Evolutionary conservation across 2,113 vertebrate species (phyloP).

Genomic region (Aviceda subcristata): DNA sequence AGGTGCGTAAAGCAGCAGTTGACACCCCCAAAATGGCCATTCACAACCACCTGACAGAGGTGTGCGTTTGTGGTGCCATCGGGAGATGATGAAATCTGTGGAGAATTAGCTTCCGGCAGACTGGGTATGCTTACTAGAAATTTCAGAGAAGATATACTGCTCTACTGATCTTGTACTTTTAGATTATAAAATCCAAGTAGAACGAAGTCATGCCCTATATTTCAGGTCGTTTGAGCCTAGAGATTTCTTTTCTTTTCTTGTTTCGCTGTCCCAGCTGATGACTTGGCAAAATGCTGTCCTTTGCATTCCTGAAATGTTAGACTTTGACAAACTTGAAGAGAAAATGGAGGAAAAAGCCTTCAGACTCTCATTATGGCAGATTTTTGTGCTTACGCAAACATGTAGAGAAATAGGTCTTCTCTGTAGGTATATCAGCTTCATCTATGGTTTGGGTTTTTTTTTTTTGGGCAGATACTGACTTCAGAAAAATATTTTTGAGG

Average conservation of each 20-base stretch:
- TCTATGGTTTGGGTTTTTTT: neutral
- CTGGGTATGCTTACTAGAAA: rapidly evolving
- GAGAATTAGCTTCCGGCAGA: neutral
- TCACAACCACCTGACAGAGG: no score
- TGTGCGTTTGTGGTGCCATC: neutral
- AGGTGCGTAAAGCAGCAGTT: neutral
- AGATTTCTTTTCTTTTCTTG: neutral
- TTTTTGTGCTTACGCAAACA: neutral
- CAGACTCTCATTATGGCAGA: neutral
- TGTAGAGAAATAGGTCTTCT: rapidly evolving
- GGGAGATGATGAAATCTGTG: neutral
- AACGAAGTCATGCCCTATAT: neutral
- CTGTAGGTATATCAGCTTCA: neutral
- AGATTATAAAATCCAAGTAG: neutral
- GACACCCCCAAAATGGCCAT: no score
- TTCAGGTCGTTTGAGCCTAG: neutral
- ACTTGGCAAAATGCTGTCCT: neutral
- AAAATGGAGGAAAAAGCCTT: neutral
- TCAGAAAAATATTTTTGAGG: neutral
- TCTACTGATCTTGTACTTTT: neutral
- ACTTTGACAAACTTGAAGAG: neutral
- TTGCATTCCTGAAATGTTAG: neutral
- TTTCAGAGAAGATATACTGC: neutral
- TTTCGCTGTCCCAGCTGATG: neutral
- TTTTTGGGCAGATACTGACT: neutral